A percentile compares a stretch with the other conserved stretches of the same genome.
Conservation (phyloP, 1,140 invertebrate species). For the Calephelis nemesis region DNA sequence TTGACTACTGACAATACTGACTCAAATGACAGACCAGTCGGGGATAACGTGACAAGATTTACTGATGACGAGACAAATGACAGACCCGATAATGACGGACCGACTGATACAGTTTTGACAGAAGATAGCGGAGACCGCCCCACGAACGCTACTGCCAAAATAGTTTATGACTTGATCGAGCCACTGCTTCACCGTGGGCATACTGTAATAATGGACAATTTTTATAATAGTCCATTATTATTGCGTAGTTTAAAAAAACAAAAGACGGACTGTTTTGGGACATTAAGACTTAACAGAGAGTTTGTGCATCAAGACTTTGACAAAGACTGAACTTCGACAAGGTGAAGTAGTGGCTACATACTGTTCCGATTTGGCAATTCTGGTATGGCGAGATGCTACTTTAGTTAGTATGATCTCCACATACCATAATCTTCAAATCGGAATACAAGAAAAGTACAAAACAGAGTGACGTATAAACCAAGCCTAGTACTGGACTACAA, state of each 20-base stretch:
- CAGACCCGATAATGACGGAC: neutral
- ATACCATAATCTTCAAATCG: constrained; percentile 31
- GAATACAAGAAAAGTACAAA: constrained; percentile 24
- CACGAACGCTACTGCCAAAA: constrained; percentile 28
- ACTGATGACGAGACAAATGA: neutral
- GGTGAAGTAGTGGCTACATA: constrained; percentile 29
- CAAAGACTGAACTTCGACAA: no score
- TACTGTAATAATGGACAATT: constrained; percentile 42
- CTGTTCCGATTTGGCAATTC: constrained; percentile 28
- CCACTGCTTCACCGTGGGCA: constrained; percentile 36
- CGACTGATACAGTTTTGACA: neutral
- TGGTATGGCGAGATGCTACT: constrained; percentile 36
- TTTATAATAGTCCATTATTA: constrained; percentile 36
- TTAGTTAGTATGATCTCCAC: constrained; percentile 36
- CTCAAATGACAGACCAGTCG: neutral
- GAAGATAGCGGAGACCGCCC: neutral
- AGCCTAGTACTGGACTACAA: constrained; percentile 42
- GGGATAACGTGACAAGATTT: constrained; percentile 21
- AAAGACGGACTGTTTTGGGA: constrained; percentile 32
- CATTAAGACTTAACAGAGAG: no score
- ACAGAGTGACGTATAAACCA: constrained; percentile 29
- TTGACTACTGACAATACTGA: neutral
- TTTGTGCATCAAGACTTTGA: no score
- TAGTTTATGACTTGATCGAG: constrained; percentile 31
- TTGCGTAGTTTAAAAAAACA: constrained; percentile 28